Evolutionary conservation across 2,888 invertebrate species (phyloP), one percentile per base, ranked within the genome.

Genomic region (Gibbula magus): DNA sequence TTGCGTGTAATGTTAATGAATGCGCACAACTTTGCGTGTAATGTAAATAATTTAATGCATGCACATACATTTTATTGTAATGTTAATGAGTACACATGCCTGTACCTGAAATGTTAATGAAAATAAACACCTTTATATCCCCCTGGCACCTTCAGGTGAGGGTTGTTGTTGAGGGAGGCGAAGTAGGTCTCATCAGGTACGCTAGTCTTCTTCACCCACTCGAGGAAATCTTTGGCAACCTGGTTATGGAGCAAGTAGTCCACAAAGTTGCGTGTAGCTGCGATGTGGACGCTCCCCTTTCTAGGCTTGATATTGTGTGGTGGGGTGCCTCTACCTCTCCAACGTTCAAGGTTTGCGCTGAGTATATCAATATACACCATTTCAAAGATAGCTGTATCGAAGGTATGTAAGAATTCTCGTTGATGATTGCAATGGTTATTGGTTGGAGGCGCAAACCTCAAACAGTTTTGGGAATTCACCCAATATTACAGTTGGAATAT

Each of bases 131-230:
- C 79, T 52, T 53, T 79, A 53, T 79, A 84, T 52, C 82, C 82
- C 22, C 84, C 85, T 2, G 84, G 84, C 3, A 89, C 85, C n/a
- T 66, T 80, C 7, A 88, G 82, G 52, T 88, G 88, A 2, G 89
- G 86, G 76, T 89, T 90, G 80, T 89, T 86, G 81, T 90, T 89
- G 20, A 91, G 80, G 0, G 90, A 86, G 0, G 88, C 75, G 83
- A 89, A 91, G 78, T 82, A 89, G 39, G 88, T 86, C 79, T 91
- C 91, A 77, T 91, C 91, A 0, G 90, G 88, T 13, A 86, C 82
- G 22, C 86, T 79, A 10, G 88, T 89, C 78, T 87, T 83, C 20
- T 82, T 82, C 80, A 89, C 86, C 90, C 91, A 91, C 20, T 86
- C 82, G 7, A 88, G 81, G 20, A 90, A 85, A 39, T 86, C 86